Conservation (phyloP, 2,113 vertebrate genomes). For the Rhea pennata region DNA sequence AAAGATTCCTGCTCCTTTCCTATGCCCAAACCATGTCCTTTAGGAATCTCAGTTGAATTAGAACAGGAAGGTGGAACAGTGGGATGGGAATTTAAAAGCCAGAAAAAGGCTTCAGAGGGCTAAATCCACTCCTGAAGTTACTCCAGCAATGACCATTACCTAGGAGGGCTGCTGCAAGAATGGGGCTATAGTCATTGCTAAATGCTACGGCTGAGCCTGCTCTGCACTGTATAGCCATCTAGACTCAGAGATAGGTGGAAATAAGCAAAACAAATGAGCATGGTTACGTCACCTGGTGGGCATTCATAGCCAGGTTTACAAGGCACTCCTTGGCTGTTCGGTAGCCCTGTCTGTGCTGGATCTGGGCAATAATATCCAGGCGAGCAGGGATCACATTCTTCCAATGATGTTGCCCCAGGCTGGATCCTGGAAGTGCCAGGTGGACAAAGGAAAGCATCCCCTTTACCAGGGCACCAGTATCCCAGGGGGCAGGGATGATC, state of each 20-base stretch:
- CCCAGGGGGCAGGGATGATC: constrained; percentile 84
- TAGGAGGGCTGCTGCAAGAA: not conserved
- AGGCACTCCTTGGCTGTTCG: constrained; percentile 81
- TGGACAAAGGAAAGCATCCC: constrained; percentile 82
- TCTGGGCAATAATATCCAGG: constrained; percentile 87
- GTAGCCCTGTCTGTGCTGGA: constrained; percentile 70
- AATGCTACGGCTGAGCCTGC: not conserved
- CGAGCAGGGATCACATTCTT: constrained; percentile 83
- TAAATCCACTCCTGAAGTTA: not conserved
- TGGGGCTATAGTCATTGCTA: not conserved
- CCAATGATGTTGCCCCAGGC: constrained; percentile 80
- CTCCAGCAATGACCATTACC: not conserved
- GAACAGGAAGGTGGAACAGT: not conserved
- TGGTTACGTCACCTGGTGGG: constrained; percentile 75
- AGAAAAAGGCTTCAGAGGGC: not conserved
- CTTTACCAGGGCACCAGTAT: constrained; percentile 88
- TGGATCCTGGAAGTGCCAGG: constrained; percentile 83
- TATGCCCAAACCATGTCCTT: not conserved
- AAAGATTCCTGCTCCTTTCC: not conserved
- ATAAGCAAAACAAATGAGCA: not conserved
- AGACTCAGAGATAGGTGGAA: not conserved
- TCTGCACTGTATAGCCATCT: not conserved
- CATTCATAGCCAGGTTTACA: constrained; percentile 89
- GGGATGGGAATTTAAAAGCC: not conserved
- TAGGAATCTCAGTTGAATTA: not conserved